Evolutionary conservation across 2,797 vertebrate species (phyloP), one percentile per base, ranked within the genome.

Genomic region (Pyrocephalus nanus): DNA sequence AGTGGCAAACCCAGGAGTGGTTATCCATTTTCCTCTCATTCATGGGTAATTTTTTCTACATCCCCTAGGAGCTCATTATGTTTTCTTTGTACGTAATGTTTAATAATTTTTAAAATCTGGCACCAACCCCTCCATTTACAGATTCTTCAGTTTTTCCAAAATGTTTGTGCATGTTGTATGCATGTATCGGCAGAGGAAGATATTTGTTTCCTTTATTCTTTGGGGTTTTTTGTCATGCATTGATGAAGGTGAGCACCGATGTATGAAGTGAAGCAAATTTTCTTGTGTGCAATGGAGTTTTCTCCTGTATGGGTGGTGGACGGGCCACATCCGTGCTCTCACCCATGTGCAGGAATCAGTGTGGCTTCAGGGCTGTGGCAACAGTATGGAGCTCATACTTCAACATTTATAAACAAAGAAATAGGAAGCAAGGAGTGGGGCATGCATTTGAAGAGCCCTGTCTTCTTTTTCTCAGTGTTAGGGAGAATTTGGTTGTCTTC

Each of bases 11-110:
- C 88, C 92, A 77, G 81, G 69, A 94, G 82, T 95, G 62, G 94
- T 88, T 93, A 93, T 93, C 93, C 95, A 71, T 96, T 96, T 96
- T 92, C 61, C 66, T 65, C 86, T 95, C 87, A 70, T 93, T 94
- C 78, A 69, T 92, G 87, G 57, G 15, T 95, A 88, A 86, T 91
- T 96, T 97, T 97, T 96, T 90, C 78, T 96, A 53, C 47, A 74
- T 93, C 92, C 88, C 81, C 0, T 58, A 94, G 91, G 86, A 96
- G 75, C 80, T 96, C 95, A 83, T 96, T 96, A 90, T 93, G 79
- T 94, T 90, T 93, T 90, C 90, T 95, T 94, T 91, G 61, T 93
- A 77, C 92, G 88, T 88, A 90, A 81, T 93, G 91, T 85, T 92
- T 96, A 91, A 94, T 93, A 86, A 93, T 89, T 90, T 89, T 95